Percentiles rank a stretch among this genome's conserved stretches.
Evolutionary conservation across 1,140 invertebrate species (phyloP).

Genomic region (Drosophila persimilis): DNA sequence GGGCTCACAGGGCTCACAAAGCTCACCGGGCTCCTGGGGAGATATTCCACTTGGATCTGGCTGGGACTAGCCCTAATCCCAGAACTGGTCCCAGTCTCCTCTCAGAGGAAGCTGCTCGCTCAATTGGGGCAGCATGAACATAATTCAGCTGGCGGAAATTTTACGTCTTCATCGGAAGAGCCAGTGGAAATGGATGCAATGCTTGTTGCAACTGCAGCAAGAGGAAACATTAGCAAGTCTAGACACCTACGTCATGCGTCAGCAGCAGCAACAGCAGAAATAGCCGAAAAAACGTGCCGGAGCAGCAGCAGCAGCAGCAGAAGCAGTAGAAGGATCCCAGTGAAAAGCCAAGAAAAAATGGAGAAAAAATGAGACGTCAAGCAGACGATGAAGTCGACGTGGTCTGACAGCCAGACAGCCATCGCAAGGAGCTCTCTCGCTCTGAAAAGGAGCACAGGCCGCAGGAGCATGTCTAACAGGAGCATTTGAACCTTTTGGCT

Average conservation of each 20-base stretch:
- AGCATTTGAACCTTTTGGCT: constrained; percentile 62
- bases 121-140: constrained; percentile 65
- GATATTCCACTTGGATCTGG: background rate
- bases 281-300: constrained; percentile 60
- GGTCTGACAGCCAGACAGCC: constrained; percentile 52
- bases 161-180: constrained; percentile 67
- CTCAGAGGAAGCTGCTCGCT: constrained; percentile 14
- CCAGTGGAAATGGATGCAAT: constrained; percentile 7
- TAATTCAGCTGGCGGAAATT: constrained; percentile 71
- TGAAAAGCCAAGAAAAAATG: constrained; percentile 48
- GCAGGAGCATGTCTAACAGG: constrained; percentile 15
- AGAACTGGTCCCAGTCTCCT: constrained; percentile 24
- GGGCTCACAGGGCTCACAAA: constrained; percentile 19
- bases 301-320: constrained; percentile 33
- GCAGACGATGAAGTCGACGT: constrained; percentile 65
- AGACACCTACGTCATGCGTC: constrained; percentile 83
- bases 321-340: constrained; percentile 34
- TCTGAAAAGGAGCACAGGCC: constrained; percentile 34
- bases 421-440: constrained; percentile 24
- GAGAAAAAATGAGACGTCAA: constrained; percentile 77
- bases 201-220: constrained; percentile 16
- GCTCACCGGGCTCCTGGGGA: constrained; percentile 28
- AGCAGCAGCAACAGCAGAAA: constrained; percentile 34
- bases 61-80: background rate
- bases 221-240: constrained; percentile 83